Base-by-base conservation (phyloP, 2,888 invertebrate genomes). In the Steinernema carpocapsae region DNA sequence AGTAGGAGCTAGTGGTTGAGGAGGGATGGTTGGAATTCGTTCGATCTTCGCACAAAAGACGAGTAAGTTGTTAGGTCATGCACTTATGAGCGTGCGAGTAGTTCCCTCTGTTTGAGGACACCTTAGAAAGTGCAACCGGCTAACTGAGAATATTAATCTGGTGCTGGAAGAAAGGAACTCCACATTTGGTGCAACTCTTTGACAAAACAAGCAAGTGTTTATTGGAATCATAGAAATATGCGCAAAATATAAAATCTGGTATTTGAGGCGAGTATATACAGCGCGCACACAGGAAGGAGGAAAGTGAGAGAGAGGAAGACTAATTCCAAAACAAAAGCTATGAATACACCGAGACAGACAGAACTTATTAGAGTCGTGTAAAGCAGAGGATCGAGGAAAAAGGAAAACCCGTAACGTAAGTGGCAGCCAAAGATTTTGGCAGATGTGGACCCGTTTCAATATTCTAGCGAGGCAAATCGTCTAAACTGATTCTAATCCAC, bases 381-480 rank as follows among this genome's bases (percentile, higher is more conserved):
- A 64, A 64, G 64, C 64, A 32, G 64, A 64, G 64, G 37, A 64
- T 64, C 64, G 64, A 64, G 64, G 64, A 48, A 48, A 48, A 14
- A 37, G 37, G 17, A 4, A 26, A 22, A 56, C 56, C 56, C 56
- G 56, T 48, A 48, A 19, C 37, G 10, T 3, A 37, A 37, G 37
- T 37, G 19, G 17, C 48, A 19, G 14, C 48, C 17, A 48, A 19
- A 48, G 7, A n/a, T 3, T 48, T 19, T 48, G 48, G n/a, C 48
- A 48, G 19, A 48, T 19, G 2, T 19, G 48, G n/a, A 48, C 48
- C 48, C n/a, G 48, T n/a, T 17, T n/a, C 17, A 19, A 14, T 48
- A 14, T 19, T 48, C n/a, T 48, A 14, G 48, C 48, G n/a, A 48
- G 17, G n/a, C 17, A 14, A 64, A 64, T 64, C 64, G 3, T 10